These are phyloP conservation scores for Cephus spinipes DNA, from an alignment of 2,888 invertebrate genomes.

Conservation along the genomic window DNA sequence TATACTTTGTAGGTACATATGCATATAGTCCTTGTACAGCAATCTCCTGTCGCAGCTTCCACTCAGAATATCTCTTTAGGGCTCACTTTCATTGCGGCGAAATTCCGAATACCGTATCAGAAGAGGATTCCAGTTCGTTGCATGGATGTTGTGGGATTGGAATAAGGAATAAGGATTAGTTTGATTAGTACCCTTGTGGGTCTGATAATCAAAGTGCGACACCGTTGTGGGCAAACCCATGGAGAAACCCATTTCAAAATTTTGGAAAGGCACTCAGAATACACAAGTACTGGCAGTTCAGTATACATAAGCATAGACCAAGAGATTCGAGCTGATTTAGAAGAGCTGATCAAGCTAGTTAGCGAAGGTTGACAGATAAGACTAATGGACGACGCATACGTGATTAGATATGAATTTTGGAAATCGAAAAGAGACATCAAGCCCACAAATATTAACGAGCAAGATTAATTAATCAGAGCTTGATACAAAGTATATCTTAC, in stretches of 20 bases:
- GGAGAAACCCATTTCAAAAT: not conserved
- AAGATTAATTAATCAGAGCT: not conserved
- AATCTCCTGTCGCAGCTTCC: not conserved
- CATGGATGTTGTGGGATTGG: not conserved
- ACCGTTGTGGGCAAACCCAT: not conserved
- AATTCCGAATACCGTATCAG: not conserved
- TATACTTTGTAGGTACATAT: no score
- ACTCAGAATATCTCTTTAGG: not conserved
- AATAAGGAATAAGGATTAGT: slow-evolving; percentile 1
- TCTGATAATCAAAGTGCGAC: not conserved
- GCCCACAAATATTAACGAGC: not conserved
- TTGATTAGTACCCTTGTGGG: not conserved
- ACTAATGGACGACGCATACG: not conserved
- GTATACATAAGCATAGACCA: not conserved
- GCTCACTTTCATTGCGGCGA: not conserved
- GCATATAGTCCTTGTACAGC: no score
- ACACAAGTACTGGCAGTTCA: not conserved
- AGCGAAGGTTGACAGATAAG: not conserved
- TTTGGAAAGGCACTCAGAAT: not conserved
- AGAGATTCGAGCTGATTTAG: not conserved
- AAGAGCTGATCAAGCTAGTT: not conserved
- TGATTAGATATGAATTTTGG: not conserved
- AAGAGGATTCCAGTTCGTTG: not conserved
- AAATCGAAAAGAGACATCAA: not conserved
- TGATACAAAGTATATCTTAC: not conserved